Percentiles rank a stretch among this genome's conserved stretches.
phyloP scores from a whole-genome alignment of 2,113 vertebrate species.

The Hypanus sabinus region DNA sequence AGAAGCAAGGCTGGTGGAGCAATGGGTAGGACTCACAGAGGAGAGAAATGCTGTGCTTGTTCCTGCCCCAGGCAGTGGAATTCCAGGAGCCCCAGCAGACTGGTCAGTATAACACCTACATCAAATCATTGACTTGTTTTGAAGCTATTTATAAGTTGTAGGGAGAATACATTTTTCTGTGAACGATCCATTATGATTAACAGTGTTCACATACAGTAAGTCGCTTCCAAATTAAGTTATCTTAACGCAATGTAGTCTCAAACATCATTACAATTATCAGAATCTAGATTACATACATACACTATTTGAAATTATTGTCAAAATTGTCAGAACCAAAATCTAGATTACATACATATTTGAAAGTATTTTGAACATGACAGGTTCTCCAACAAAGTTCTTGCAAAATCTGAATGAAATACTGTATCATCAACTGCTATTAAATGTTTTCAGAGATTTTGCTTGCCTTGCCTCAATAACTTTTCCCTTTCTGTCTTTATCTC shows the following conservation, averaged over 20 bases:
- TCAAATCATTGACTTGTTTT: not conserved
- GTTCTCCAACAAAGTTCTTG: not conserved
- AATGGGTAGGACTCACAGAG: slow-evolving; percentile 96
- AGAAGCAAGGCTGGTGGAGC: slow-evolving; percentile 85
- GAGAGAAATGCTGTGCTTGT: slow-evolving; percentile 91
- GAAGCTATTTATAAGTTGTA: not conserved
- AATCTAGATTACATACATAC: too few species aligned
- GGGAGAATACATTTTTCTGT: not conserved
- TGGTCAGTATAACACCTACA: slow-evolving; percentile 59
- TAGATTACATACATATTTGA: too few species aligned
- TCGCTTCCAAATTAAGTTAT: too few species aligned
- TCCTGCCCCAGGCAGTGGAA: slow-evolving; percentile 81
- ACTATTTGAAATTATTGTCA: too few species aligned
- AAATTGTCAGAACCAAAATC: too few species aligned
- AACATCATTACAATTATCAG: too few species aligned
- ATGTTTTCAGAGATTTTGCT: not conserved
- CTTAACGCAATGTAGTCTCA: too few species aligned
- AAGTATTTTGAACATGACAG: too few species aligned
- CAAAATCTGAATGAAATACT: not conserved
- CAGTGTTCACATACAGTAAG: too few species aligned
- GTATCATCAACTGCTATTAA: not conserved
- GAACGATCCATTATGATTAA: too few species aligned
- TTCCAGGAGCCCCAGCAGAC: slow-evolving; percentile 86
- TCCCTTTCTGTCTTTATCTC: not conserved
- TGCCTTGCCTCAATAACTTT: not conserved